phyloP scores from a whole-genome alignment of 1,140 invertebrate genomes.

The Drosophila jambulina region DNA sequence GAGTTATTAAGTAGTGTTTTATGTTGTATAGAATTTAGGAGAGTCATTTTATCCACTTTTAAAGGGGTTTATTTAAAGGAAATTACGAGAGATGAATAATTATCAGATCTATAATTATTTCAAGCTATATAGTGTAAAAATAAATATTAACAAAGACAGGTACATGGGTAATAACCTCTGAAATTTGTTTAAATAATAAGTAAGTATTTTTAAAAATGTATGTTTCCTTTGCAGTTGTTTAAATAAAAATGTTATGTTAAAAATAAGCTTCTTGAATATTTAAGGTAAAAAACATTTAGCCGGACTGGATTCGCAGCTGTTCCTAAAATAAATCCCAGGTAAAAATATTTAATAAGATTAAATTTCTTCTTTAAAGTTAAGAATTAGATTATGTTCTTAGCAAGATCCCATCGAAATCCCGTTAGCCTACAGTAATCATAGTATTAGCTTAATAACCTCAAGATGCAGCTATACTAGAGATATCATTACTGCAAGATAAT shows the following conservation, averaged over 20 bases:
- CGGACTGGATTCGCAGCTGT: no score
- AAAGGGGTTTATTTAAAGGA: neutral
- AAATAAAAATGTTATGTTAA: no score
- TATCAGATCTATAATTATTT: neutral
- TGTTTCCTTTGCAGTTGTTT: no score
- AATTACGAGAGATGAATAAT: neutral
- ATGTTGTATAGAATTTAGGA: no score
- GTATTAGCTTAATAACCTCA: no score
- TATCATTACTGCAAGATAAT: slow-evolving; percentile 5
- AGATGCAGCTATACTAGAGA: neutral
- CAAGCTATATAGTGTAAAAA: neutral
- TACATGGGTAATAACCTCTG: neutral
- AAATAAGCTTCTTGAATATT: no score
- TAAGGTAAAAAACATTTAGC: no score
- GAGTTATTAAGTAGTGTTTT: neutral
- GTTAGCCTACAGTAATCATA: neutral
- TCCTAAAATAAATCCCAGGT: no score
- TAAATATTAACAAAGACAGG: neutral
- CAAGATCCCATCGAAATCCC: neutral
- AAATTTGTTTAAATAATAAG: neutral
- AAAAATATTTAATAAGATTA: no score
- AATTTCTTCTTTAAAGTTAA: no score
- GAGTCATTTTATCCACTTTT: neutral
- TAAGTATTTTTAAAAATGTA: neutral
- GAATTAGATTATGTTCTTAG: neutral